Evolutionary conservation across 1,140 invertebrate genomes (phyloP), one percentile per base, ranked within the genome.

Genomic region (Bicyclus anynana): DNA sequence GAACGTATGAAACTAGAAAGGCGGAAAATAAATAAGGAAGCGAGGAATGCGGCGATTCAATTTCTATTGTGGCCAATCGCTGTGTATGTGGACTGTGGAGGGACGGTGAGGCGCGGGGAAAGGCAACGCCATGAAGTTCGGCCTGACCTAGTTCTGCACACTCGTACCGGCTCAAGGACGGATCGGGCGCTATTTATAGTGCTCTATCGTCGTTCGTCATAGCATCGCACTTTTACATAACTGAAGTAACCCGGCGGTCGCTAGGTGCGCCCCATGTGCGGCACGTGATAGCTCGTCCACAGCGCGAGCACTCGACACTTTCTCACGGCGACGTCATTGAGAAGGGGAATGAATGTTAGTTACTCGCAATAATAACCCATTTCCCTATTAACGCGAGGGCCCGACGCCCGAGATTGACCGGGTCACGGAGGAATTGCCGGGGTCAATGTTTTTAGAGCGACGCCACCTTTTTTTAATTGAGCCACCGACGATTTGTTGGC

Each of bases 171-270:
- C 83, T 87, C 84, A 87, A 87, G 84, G 84, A 84, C 84, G 80
- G 80, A 84, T 84, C 76, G 80, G 74, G 77, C 73, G 80, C 80
- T 86, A 88, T 88, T 85, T 83, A 85, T 85, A 86, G 77, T 77
- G 74, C 80, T 81, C 74, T 80, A 74, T 79, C 74, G 74, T 69
- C 72, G 74, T 77, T 80, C 82, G 75, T 83, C 79, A 83, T 77
- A 77, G 70, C 66, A 80, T 68, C 69, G 65, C 77, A 79, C 65
- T 73, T 85, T 87, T 81, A 84, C 84, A 83, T 87, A 85, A 87
- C 76, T 77, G 73, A 77, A 77, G 73, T 69, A 72, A 72, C 64
- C 56, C 56, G 63, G 73, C 65, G 60, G 72, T 74, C 66, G 63
- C 73, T 77, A 74, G 69, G 72, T 77, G 75, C 68, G 69, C 46